Conservation (phyloP, 2,888 invertebrate genomes). For the Hydraecia micacea region DNA sequence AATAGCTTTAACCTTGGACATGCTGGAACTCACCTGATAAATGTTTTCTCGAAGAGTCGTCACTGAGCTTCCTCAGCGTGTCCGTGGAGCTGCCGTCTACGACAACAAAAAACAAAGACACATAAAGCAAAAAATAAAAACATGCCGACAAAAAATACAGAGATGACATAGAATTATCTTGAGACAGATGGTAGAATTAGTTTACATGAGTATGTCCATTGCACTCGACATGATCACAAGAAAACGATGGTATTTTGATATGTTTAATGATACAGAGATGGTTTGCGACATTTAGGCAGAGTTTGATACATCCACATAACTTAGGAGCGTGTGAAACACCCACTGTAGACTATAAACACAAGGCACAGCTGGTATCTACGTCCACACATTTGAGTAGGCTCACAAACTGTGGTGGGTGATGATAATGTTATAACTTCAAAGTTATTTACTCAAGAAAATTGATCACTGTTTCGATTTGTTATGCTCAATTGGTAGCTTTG, state of each 20-base stretch:
- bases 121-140: constrained; percentile 86
- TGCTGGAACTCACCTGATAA: constrained; percentile 85
- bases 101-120: constrained; percentile 88
- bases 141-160: constrained; percentile 82
- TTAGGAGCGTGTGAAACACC: constrained; percentile 73
- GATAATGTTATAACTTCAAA: constrained; percentile 72
- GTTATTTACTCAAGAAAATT: constrained; percentile 69
- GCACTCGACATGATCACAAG: constrained; percentile 62
- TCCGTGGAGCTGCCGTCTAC: constrained; percentile 89
- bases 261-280: constrained; percentile 65
- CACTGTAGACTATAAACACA: constrained; percentile 69
- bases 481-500: constrained; percentile 50
- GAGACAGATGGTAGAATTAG: constrained; percentile 68
- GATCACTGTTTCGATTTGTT: constrained; percentile 55
- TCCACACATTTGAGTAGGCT: constrained; percentile 78
- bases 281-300: constrained; percentile 75
- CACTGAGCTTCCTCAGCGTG: constrained; percentile 87
- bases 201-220: constrained; percentile 66
- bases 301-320: constrained; percentile 72
- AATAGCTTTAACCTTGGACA: constrained; percentile 56
- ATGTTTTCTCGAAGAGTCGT: constrained; percentile 89
- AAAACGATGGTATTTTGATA: constrained; percentile 65
- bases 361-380: constrained; percentile 73
- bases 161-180: constrained; percentile 67
- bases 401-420: constrained; percentile 72